phyloP scores from a whole-genome alignment of 2,113 vertebrate species.

The Ptyas mucosa region DNA sequence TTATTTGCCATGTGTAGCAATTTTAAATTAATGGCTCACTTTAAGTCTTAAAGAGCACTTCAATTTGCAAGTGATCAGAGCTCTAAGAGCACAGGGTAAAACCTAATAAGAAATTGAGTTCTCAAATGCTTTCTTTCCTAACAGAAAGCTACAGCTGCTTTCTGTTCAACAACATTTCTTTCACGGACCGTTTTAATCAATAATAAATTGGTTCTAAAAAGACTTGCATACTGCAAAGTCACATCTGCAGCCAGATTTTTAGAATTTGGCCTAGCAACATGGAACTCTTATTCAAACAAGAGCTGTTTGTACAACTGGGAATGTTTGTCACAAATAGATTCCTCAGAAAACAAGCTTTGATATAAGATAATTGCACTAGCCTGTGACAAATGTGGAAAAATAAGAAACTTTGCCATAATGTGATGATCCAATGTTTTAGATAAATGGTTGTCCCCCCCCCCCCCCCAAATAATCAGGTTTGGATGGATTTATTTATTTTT shows the following conservation, averaged over 20 bases:
- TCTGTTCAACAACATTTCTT: not conserved
- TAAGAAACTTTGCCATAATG: not conserved
- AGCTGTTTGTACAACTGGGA: not conserved
- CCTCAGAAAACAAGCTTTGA: too few relatives aligned
- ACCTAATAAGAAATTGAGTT: constrained; percentile 43
- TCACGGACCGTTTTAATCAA: not conserved
- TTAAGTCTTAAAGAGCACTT: constrained; percentile 64
- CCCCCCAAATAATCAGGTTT: not conserved
- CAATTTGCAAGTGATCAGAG: constrained; percentile 57
- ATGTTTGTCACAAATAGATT: not conserved
- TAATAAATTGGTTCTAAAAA: not conserved
- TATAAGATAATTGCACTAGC: not conserved
- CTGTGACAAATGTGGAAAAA: not conserved
- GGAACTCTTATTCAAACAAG: not conserved
- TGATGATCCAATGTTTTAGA: not conserved
- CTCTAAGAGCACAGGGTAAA: constrained; percentile 41
- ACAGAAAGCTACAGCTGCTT: not conserved
- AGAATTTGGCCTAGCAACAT: not conserved
- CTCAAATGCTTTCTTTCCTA: constrained; percentile 6
- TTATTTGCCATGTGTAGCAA: constrained; percentile 44
- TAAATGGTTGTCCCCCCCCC: not conserved
- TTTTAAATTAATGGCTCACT: constrained; percentile 64
- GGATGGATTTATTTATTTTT: not conserved
- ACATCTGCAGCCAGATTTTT: not conserved
- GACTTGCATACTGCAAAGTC: constrained; percentile 4